Evolutionary conservation across 1,140 invertebrate species (phyloP), one percentile per base, ranked within the genome.

Genomic region (Drosophila ambigua): DNA sequence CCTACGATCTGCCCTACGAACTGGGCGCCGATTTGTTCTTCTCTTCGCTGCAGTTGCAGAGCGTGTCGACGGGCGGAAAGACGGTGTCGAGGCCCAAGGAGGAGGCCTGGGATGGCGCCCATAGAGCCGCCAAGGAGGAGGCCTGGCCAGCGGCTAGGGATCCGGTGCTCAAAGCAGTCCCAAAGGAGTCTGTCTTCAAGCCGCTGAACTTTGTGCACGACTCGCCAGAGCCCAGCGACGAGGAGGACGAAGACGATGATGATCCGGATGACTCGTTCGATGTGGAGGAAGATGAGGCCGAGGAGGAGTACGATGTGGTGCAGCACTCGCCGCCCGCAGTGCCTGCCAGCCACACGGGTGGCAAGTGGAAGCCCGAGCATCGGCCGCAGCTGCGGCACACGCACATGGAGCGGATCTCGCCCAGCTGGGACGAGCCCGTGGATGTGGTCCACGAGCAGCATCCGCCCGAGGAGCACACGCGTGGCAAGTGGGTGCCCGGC

Each of bases 1-100:
- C 68, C 15, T 92, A 92, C 49, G 90, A 91, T 16, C 62, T 90
- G 0, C 78, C 92, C 1, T 94, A 94, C 55, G 92, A 94, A 46
- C 91, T 96, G 5, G 96, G 95, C 39, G 96, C 96, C 0, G 96
- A 96, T 81, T 94, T 96, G 13, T 97, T 98, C 84, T 98, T 98
- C 83, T 96, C 95, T 23, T 97, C 96, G 1, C 91, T 98, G 24
- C 96, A 97, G 87, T 91, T 98, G 13, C 96, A 97, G 89, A 97
- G 96, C 72, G 97, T 96, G 94, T 77, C 77, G 0, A 85, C 52
- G 45, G 91, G 79, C 46, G 90, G 94, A 92, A 93, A 88, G 81
- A 48, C 82, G 72, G 69, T 26, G 92, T 85, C 52, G 13, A 71
- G 35, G 28, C 20, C 46, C 7, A 72, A 72, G 6, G 79, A 75